Percentiles rank a stretch among this genome's conserved stretches.
phyloP scores from a whole-genome alignment of 2,113 vertebrate species.

The Muntiacus reevesi region DNA sequence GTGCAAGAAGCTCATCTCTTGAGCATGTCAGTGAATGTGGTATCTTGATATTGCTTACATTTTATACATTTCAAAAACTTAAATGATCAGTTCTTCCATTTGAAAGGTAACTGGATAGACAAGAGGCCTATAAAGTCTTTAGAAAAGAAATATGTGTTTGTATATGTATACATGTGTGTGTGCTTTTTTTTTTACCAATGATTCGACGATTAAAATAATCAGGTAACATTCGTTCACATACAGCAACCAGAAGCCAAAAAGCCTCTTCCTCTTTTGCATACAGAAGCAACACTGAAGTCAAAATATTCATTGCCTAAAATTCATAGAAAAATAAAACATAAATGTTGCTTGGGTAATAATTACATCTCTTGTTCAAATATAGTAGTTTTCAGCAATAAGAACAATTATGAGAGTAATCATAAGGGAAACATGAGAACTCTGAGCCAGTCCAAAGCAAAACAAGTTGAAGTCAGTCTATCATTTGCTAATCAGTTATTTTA shows the following conservation, averaged over 20 bases:
- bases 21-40: background rate
- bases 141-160: conserved; percentile 14
- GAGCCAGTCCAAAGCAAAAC: conserved; percentile 16
- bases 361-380: conserved; percentile 17
- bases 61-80: conserved; percentile 21
- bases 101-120: conserved; percentile 21
- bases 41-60: conserved; percentile 14
- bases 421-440: background rate
- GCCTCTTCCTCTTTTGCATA: conserved; percentile 99
- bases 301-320: conserved; percentile 97
- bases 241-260: conserved; percentile 96
- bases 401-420: background rate
- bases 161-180: background rate
- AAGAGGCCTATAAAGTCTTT: conserved; percentile 29
- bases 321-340: conserved; percentile 32
- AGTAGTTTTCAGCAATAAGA: conserved; percentile 5
- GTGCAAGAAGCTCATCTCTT: background rate
- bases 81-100: conserved; percentile 42
- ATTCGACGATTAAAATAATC: conserved; percentile 98
- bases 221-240: conserved; percentile 97
- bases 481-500: background rate
- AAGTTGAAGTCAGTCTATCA: background rate
- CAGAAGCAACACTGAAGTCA: conserved; percentile 96
- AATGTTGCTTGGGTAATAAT: background rate
- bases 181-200: conserved; percentile 85